Evolutionary conservation across 2,797 vertebrate genomes (phyloP).

Genomic region (Molossus alvarezi): DNA sequence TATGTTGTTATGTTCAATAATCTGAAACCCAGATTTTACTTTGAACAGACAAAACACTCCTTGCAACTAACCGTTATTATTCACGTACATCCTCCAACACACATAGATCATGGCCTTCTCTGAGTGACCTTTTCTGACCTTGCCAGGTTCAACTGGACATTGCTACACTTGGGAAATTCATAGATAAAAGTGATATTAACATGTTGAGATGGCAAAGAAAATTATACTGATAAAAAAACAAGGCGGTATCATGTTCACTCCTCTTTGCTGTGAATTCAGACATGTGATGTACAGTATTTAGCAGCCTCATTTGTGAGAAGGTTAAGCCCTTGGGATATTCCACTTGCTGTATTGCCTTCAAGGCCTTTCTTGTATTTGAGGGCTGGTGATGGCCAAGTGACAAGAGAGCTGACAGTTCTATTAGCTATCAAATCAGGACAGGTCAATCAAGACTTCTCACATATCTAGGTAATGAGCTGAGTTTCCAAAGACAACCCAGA

Average conservation of each 20-base stretch:
- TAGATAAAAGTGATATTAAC: conserved; percentile 6
- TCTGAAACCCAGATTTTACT: conserved; percentile 4
- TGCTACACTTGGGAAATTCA: neutral
- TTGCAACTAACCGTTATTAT: conserved; percentile 12
- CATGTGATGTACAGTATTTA: conserved; percentile 58
- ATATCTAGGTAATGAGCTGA: conserved; percentile 86
- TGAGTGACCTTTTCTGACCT: conserved; percentile 20
- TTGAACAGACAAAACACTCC: neutral
- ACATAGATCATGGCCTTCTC: neutral
- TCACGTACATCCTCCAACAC: neutral
- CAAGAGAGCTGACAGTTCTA: conserved; percentile 87
- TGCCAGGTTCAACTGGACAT: conserved; percentile 7
- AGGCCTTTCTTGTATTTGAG: conserved; percentile 77
- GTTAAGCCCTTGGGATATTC: conserved; percentile 69
- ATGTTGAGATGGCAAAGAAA: neutral
- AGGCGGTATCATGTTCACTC: neutral
- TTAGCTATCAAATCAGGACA: conserved; percentile 85
- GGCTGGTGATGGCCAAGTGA: conserved; percentile 79
- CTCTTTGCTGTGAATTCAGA: conserved; percentile 67
- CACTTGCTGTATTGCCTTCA: conserved; percentile 78
- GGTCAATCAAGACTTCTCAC: conserved; percentile 66
- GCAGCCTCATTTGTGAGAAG: conserved; percentile 67
- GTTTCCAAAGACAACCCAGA: conserved; percentile 82
- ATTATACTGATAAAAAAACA: neutral
- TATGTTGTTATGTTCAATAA: neutral